These are phyloP conservation scores for Harlomillsia oculata DNA, from an alignment of 1,140 invertebrate species.

Conservation along the genomic window DNA sequence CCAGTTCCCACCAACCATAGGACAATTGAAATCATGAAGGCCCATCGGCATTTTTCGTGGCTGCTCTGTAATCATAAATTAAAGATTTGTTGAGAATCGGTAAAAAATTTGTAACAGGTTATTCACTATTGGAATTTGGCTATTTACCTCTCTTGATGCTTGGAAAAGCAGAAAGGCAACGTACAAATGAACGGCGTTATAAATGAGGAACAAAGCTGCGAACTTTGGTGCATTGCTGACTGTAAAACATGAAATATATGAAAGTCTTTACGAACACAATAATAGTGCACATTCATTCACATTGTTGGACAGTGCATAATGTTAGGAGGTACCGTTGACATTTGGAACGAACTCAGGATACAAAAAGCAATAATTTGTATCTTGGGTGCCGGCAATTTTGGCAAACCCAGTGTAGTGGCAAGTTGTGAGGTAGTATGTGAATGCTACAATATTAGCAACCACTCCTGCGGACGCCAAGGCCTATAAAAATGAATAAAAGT, in stretches of 20 bases:
- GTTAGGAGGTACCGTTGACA: background rate
- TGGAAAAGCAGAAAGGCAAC: background rate
- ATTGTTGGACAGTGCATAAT: background rate
- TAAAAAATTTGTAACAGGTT: background rate
- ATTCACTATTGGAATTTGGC: background rate
- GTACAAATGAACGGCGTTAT: conserved; percentile 1
- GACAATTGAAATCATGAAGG: conserved; percentile 7
- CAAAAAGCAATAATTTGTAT: background rate
- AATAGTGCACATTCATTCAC: background rate
- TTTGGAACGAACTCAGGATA: background rate
- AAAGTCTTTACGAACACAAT: too few species aligned
- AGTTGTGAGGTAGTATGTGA: conserved; percentile 3
- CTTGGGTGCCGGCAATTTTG: background rate
- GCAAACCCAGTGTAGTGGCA: background rate
- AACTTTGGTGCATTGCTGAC: conserved; percentile 2
- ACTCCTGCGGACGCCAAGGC: background rate
- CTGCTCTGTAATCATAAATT: conserved; percentile 8
- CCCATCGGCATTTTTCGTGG: conserved; percentile 17
- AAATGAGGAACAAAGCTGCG: conserved; percentile 15
- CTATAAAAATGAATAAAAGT: background rate
- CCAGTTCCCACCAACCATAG: conserved; percentile 17
- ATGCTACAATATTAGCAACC: background rate
- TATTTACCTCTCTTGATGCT: conserved; percentile 13
- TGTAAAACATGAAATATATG: conserved; percentile 3
- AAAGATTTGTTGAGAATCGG: too few species aligned